These are phyloP conservation scores for Hemichromis elongatus DNA, from an alignment of 2,113 vertebrate species.

Conservation along the genomic window DNA sequence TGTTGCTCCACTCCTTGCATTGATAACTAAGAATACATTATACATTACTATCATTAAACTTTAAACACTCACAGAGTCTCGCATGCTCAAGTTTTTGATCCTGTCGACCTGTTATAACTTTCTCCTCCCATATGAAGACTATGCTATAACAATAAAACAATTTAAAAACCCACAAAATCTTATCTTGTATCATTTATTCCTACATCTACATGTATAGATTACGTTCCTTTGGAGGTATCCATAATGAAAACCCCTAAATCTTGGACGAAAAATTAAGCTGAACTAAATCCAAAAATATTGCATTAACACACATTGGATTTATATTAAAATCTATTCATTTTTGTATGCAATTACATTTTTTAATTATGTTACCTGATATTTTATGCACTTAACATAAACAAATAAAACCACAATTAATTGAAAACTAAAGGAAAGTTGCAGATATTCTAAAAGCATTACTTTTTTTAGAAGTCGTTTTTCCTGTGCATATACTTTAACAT, in stretches of 20 bases:
- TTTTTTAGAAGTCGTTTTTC: not conserved
- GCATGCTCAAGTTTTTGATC: not conserved
- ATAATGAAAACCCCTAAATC: no score
- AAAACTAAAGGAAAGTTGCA: not conserved
- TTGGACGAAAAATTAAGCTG: no score
- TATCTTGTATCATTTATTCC: not conserved
- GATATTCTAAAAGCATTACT: not conserved
- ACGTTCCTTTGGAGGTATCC: no score
- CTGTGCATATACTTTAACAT: not conserved
- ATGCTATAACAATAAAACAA: not conserved
- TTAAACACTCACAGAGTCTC: not conserved
- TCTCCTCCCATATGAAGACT: not conserved
- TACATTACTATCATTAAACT: not conserved
- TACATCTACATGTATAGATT: no score
- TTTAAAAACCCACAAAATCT: not conserved
- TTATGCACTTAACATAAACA: no score
- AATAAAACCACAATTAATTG: no score
- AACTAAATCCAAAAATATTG: no score
- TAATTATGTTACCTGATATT: no score
- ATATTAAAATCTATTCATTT: no score
- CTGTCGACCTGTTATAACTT: not conserved
- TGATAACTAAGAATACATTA: not conserved
- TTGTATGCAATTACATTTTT: no score
- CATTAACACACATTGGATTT: no score
- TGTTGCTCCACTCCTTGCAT: not conserved